Conservation (phyloP, 2,113 vertebrate genomes). For the Elgaria multicarinata region DNA sequence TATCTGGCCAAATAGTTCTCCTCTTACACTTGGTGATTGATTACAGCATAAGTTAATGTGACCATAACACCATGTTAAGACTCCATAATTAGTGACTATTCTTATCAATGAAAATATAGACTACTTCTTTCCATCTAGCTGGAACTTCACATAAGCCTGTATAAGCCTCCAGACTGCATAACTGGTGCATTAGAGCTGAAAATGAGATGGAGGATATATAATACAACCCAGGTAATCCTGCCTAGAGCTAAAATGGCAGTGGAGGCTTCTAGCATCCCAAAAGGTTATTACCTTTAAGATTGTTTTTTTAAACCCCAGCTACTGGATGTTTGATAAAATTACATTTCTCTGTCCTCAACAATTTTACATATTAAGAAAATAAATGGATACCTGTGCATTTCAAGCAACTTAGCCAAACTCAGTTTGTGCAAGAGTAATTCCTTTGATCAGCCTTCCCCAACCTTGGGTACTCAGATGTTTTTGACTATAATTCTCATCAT, state of each 20-base stretch:
- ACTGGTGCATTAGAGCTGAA: constrained; percentile 82
- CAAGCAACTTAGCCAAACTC: neutral
- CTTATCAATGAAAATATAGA: constrained; percentile 79
- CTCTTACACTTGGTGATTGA: constrained; percentile 68
- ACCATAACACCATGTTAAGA: constrained; percentile 70
- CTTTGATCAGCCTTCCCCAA: neutral
- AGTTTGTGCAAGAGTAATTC: neutral
- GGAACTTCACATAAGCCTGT: constrained; percentile 77
- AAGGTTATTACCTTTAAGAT: constrained; percentile 67
- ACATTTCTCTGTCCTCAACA: constrained; percentile 56
- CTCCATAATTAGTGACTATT: constrained; percentile 82
- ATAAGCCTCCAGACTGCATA: constrained; percentile 79
- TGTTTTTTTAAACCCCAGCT: constrained; percentile 58
- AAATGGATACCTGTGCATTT: neutral
- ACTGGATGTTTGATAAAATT: constrained; percentile 59
- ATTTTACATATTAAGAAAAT: constrained; percentile 68
- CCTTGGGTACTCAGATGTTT: neutral
- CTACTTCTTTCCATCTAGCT: constrained; percentile 73
- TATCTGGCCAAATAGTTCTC: constrained; percentile 62
- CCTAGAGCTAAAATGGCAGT: constrained; percentile 72
- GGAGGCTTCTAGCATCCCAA: constrained; percentile 65
- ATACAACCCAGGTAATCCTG: constrained; percentile 74
- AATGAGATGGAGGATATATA: constrained; percentile 80
- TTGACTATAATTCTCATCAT: neutral
- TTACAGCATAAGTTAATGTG: constrained; percentile 65